Percentiles rank a stretch among this genome's conserved stretches.
These are phyloP conservation scores for Patella caerulea DNA, from an alignment of 2,888 invertebrate species.

Conservation along the genomic window DNA sequence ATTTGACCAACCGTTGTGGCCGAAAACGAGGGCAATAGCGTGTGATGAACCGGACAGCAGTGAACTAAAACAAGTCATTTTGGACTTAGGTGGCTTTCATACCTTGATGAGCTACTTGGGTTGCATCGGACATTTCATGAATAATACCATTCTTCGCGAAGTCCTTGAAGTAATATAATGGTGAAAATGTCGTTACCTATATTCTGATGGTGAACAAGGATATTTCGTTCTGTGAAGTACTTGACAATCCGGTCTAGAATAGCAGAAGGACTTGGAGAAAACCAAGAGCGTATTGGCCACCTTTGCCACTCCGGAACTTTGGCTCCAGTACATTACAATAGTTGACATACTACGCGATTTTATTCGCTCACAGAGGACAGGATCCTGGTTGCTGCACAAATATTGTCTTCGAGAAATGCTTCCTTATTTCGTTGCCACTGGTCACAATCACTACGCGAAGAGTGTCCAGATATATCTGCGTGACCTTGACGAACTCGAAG, in stretches of 20 bases:
- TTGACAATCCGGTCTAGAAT: no score
- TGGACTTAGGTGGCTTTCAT: background rate
- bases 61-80: background rate
- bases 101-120: background rate
- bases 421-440: conserved; percentile 36
- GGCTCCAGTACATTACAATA: no score
- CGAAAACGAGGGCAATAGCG: background rate
- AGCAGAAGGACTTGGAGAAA: no score
- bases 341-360: no score
- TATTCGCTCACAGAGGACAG: no score
- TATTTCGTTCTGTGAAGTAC: no score
- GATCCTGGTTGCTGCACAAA: no score
- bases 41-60: background rate
- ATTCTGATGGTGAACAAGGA: background rate
- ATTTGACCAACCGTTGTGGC: background rate
- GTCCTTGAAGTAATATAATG: background rate
- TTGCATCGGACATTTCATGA: background rate
- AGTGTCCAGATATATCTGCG: conserved; percentile 34
- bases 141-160: background rate
- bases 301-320: no score
- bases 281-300: no score
- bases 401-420: no score
- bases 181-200: background rate
- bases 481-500: conserved; percentile 24
- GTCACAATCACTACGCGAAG: conserved; percentile 42